Evolutionary conservation across 2,888 invertebrate genomes (phyloP).

Genomic region (Hyppa rectilinea): DNA sequence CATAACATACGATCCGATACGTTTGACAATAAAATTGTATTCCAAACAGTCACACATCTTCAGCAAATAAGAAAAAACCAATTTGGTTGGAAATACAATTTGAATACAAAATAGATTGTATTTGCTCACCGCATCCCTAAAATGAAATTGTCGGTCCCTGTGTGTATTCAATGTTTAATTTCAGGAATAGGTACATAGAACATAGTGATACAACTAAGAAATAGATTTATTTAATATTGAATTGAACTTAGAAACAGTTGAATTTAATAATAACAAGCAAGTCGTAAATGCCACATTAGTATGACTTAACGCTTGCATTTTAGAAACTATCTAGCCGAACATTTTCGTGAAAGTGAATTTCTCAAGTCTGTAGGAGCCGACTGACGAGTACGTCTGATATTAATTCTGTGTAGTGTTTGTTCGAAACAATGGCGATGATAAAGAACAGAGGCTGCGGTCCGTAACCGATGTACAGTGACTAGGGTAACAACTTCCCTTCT

Average conservation of each 20-base stretch:
- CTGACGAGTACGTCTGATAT: conserved; percentile 52
- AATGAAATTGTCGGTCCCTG: conserved; percentile 26
- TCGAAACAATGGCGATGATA: conserved; percentile 70
- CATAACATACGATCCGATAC: conserved; percentile 43
- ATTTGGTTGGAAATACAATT: conserved; percentile 45
- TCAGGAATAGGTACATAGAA: background rate
- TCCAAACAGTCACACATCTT: conserved; percentile 33
- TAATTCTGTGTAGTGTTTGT: conserved; percentile 50
- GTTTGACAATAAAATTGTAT: conserved; percentile 62
- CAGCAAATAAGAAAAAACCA: conserved; percentile 38
- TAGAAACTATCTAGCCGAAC: conserved; percentile 56
- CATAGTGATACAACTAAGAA: conserved; percentile 1
- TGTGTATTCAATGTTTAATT: conserved; percentile 7
- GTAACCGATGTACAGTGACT: conserved; percentile 74
- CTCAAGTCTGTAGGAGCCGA: conserved; percentile 49
- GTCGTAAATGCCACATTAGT: conserved; percentile 36
- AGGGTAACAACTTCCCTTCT: conserved; percentile 76
- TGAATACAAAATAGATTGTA: conserved; percentile 45
- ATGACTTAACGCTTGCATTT: conserved; percentile 52
- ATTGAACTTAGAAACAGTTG: conserved; percentile 11
- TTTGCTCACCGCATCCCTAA: conserved; percentile 18
- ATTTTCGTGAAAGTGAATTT: conserved; percentile 64
- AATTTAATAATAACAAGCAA: background rate
- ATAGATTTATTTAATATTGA: background rate
- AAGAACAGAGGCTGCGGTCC: conserved; percentile 73